A percentile compares a stretch with the other conserved stretches of the same genome.
phyloP scores from a whole-genome alignment of 2,113 vertebrate genomes.

The Callipepla californica region DNA sequence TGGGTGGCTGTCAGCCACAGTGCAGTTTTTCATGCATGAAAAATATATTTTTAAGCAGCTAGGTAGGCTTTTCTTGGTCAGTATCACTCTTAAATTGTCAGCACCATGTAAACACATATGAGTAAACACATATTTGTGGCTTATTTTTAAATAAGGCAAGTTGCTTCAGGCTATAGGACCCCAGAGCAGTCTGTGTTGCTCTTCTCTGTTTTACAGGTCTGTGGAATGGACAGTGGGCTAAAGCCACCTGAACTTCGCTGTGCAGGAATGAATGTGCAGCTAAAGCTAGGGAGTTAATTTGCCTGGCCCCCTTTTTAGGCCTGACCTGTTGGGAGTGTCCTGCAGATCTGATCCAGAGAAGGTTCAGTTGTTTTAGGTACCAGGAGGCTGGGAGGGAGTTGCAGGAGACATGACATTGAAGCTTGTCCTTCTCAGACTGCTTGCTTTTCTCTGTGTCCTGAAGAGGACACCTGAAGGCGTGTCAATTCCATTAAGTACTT shows the following conservation, averaged over 20 bases:
- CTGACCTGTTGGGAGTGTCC: background rate
- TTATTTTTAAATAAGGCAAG: background rate
- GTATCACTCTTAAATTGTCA: background rate
- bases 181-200: background rate
- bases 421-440: background rate
- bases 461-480: background rate
- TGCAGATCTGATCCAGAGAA: background rate
- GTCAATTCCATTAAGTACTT: background rate
- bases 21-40: background rate
- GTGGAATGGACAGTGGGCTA: background rate
- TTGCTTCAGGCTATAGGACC: background rate
- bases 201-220: background rate
- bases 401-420: background rate
- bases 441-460: background rate
- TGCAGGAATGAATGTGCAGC: background rate
- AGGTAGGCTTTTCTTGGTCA: background rate
- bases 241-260: background rate
- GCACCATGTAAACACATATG: background rate
- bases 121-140: background rate
- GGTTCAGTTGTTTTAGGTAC: background rate
- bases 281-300: background rate
- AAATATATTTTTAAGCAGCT: background rate
- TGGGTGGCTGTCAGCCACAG: background rate
- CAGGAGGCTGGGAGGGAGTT: background rate
- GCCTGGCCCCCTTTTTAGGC: background rate